Percentiles rank a stretch among this genome's conserved stretches.
These are phyloP conservation scores for Philhelius pedissequus DNA, from an alignment of 2,888 invertebrate species.

Conservation along the genomic window DNA sequence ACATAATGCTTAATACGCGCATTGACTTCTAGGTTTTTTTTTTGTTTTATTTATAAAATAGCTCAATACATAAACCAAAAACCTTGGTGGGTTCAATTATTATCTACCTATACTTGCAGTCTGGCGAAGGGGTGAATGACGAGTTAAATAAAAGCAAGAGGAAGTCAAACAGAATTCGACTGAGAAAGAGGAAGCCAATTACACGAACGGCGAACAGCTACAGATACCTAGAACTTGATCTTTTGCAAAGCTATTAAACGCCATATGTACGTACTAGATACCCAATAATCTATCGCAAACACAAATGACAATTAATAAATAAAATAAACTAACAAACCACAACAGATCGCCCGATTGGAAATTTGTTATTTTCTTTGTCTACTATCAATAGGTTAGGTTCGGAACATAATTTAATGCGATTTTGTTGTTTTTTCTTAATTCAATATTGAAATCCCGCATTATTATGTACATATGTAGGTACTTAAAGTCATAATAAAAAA, in stretches of 20 bases:
- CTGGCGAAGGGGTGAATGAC: neutral
- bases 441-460: slow-evolving; percentile 20
- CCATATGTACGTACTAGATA: too few species aligned
- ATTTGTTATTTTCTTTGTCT: neutral
- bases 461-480: neutral
- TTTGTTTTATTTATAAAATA: neutral
- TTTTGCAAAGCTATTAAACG: neutral
- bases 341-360: neutral
- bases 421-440: neutral
- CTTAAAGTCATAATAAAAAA: too few species aligned
- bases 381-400: neutral
- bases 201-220: neutral
- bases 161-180: neutral
- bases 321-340: neutral
- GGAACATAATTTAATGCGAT: neutral
- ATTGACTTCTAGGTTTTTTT: slow-evolving; percentile 23
- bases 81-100: slow-evolving; percentile 25
- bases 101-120: neutral
- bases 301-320: neutral
- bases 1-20: slow-evolving; percentile 38
- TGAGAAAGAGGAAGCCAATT: slow-evolving; percentile 1
- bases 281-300: neutral
- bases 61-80: neutral
- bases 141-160: neutral
- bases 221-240: neutral